phyloP scores from a whole-genome alignment of 2,888 invertebrate genomes.

The Lottia scabra region DNA sequence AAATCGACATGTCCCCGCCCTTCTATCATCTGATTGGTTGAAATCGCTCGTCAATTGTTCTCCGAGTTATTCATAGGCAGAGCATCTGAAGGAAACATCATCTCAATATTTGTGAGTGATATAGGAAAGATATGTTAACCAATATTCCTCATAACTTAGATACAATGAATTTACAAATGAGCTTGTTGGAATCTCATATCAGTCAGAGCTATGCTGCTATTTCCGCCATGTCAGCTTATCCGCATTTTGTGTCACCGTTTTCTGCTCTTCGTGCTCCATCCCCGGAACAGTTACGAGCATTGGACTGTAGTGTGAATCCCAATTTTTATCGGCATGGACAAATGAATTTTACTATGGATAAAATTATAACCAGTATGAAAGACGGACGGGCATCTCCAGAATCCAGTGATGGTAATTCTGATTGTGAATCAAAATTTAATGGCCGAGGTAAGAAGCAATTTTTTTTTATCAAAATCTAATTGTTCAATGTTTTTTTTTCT shows the following conservation, averaged over 20 bases:
- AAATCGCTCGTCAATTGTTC: neutral
- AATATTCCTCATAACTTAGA: constrained; percentile 20
- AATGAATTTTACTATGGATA: constrained; percentile 19
- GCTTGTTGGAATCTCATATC: constrained; percentile 11
- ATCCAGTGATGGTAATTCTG: neutral
- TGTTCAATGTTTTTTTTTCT: no score
- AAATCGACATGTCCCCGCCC: neutral
- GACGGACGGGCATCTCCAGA: neutral
- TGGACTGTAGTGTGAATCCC: constrained; percentile 31
- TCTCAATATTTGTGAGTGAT: neutral
- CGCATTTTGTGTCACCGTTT: constrained; percentile 14
- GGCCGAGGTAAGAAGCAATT: neutral
- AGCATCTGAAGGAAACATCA: neutral
- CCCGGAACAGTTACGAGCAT: constrained; percentile 32
- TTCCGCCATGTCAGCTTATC: constrained; percentile 17
- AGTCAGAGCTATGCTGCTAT: constrained; percentile 18
- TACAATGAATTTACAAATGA: constrained; percentile 18
- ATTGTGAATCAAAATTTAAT: neutral
- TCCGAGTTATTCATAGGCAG: neutral
- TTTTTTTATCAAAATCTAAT: no score
- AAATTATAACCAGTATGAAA: constrained; percentile 8
- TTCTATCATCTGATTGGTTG: neutral
- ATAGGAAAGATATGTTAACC: constrained; percentile 16
- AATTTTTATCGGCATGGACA: constrained; percentile 9
- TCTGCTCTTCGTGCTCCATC: constrained; percentile 8